These are phyloP conservation scores for Drosophila putrida DNA, from an alignment of 2,888 invertebrate genomes.

Conservation along the genomic window DNA sequence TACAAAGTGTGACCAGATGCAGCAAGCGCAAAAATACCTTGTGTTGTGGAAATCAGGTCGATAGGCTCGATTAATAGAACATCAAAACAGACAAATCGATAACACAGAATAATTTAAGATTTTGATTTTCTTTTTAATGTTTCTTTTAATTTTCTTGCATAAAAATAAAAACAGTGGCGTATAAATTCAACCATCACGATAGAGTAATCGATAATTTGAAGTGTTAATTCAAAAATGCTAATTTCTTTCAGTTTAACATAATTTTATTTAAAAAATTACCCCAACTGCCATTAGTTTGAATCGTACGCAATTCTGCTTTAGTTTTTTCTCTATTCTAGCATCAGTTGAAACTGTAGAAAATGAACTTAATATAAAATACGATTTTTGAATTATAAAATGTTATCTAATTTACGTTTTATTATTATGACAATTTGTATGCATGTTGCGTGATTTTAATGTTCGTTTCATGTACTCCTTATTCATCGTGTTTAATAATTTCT, in stretches of 20 bases:
- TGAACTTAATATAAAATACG: slow-evolving; percentile 29
- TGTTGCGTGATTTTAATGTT: slow-evolving; percentile 50
- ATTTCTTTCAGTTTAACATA: slow-evolving; percentile 8
- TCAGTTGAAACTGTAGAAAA: not conserved
- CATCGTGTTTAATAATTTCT: slow-evolving; percentile 56
- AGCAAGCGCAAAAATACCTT: slow-evolving; percentile 14
- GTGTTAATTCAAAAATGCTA: not conserved
- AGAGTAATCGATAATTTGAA: not conserved
- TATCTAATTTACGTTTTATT: slow-evolving; percentile 70
- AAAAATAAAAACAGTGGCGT: not conserved
- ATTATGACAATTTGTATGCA: slow-evolving; percentile 69
- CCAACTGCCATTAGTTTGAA: slow-evolving; percentile 11
- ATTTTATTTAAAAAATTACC: slow-evolving; percentile 24
- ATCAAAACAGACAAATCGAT: not conserved
- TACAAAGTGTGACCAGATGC: slow-evolving; percentile 45
- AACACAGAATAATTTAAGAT: not conserved
- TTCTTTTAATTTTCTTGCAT: not conserved
- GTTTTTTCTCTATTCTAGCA: not conserved
- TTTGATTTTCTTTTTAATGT: not conserved
- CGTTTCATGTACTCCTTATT: slow-evolving; percentile 35
- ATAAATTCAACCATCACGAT: not conserved
- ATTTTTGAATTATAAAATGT: slow-evolving; percentile 59
- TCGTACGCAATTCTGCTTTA: not conserved
- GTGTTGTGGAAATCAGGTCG: slow-evolving; percentile 7
- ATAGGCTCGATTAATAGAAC: slow-evolving; percentile 1